Evolutionary conservation across 2,113 vertebrate species (phyloP), one percentile per base, ranked within the genome.

Genomic region (Hirundichthys speculiger): DNA sequence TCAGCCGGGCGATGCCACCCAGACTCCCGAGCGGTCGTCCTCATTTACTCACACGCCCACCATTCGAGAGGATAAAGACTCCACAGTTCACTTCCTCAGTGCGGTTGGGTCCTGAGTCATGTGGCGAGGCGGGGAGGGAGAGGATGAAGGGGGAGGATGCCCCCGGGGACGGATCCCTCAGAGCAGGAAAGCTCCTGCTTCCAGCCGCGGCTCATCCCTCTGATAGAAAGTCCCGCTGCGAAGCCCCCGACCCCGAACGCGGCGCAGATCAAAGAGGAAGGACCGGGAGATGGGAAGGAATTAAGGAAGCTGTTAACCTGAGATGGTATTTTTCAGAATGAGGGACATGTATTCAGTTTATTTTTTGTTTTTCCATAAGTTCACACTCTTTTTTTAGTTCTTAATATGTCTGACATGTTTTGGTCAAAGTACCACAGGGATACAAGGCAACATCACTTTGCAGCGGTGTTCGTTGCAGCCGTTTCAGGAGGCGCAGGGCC

Each of bases 171-270:
- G 30, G 49, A 15, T 64, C 13, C 39, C 70, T 53, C 49, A 51
- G 64, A 58, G 59, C 57, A 41, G n/a, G 43, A 13, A 72, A 6
- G 39, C 48, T 56, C 50, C 42, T 3, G 67, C 20, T 14, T 49
- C 38, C 55, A 41, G 30, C 24, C 5, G 20, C 30, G 10, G 27
- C 27, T 73, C 68, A 61, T 79, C 59, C 40, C 53, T 75, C 49
- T 65, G 62, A 64, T 60, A 53, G 58, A 40, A 64, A 54, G 50
- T 75, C 80, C 63, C 53, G 58, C 71, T 0, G 68, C 39, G 71
- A 46, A 57, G 38, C 68, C 16, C 0, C 7, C 76, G 80, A 72
- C 72, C 72, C 52, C 58, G 72, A 83, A 61, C 22, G 43, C 38
- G 49, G 55, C 45, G 7, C 18, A 21, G 68, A 54, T 34, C 61